Conservation (phyloP, 2,888 invertebrate species). For the Antitype chi region DNA sequence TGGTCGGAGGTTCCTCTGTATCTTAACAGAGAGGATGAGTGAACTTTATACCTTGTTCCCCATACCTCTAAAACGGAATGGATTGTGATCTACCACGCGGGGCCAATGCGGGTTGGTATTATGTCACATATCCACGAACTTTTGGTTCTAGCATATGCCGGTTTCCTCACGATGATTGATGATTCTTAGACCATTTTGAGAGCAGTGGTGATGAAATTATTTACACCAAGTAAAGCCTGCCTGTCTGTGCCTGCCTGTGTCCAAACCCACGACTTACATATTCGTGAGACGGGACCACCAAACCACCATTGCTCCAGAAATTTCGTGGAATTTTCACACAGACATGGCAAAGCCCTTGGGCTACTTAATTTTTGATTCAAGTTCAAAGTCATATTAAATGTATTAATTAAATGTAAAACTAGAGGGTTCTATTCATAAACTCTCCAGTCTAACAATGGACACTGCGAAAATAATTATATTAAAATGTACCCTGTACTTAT, state of each 20-base stretch:
- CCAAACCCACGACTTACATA: not conserved
- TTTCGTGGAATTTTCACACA: constrained; percentile 5
- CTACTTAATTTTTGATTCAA: constrained; percentile 27
- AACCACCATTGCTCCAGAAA: not conserved
- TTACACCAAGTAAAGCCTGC: not conserved
- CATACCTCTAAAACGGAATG: too few relatives aligned
- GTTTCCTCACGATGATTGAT: not conserved
- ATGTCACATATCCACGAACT: not conserved
- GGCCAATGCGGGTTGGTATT: too few relatives aligned
- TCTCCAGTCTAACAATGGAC: constrained; percentile 38
- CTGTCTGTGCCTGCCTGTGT: too few relatives aligned
- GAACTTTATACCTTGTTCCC: too few relatives aligned
- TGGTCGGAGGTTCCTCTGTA: too few relatives aligned
- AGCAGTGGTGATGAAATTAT: not conserved
- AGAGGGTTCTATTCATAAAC: constrained; percentile 41
- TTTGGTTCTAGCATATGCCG: not conserved
- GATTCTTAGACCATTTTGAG: not conserved
- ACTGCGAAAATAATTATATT: constrained; percentile 48
- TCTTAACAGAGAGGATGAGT: too few relatives aligned
- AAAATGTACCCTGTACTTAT: constrained; percentile 49
- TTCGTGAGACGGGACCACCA: not conserved
- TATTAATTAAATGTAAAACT: constrained; percentile 55
- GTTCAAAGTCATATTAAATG: constrained; percentile 31
- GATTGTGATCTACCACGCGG: too few relatives aligned
- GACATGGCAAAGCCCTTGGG: not conserved